Base-by-base conservation (phyloP, 1,140 invertebrate species). In the Hycleus cichorii region DNA sequence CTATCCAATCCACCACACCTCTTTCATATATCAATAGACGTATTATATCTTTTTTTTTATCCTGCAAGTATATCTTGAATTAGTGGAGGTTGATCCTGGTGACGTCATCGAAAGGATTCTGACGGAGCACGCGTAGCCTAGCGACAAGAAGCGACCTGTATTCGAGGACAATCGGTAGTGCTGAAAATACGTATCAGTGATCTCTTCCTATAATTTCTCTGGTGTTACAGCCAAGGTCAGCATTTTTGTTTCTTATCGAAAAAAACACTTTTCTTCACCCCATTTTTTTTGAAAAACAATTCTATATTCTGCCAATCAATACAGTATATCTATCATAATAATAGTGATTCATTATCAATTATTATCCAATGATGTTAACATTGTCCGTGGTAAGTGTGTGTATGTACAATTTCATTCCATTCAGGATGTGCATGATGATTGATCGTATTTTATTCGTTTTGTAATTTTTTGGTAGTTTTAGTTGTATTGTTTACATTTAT, bases 341-440 rank as follows among this genome's bases (percentile, higher is more conserved):
- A 32, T 32, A 32, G 7, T 18, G 18, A 18, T 18, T 18, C 18
- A 18, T 18, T 18, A 18, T 18, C 18, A 18, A 18, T 49, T 8
- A 9, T 45, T 10, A 11, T 10, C 50, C 64, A 59, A 66, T 66
- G 64, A 66, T 66, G 64, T 53, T 66, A 26, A 64, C 64, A 26
- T 58, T 66, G 64, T 53, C 61, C 26, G 61, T 63, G 62, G 64
- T 66, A 60, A 66, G 64, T 64, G 47, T 38, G 32, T 32, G 64
- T 64, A 42, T 38, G 32, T 32, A 32, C 32, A 7, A 32, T 32
- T 18, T 18, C 4, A 32, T 32, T 32, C 2, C 32, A 32, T 32
- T 32, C 3, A 32, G 4, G 32, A 7, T 32, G 32, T 7, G 18
- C 18, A 18, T 18, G 18, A 32, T 32, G 32, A 32, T 32, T 32